These are phyloP conservation scores for Odontamblyopus rebecca DNA, from an alignment of 2,797 vertebrate species.

Conservation along the genomic window DNA sequence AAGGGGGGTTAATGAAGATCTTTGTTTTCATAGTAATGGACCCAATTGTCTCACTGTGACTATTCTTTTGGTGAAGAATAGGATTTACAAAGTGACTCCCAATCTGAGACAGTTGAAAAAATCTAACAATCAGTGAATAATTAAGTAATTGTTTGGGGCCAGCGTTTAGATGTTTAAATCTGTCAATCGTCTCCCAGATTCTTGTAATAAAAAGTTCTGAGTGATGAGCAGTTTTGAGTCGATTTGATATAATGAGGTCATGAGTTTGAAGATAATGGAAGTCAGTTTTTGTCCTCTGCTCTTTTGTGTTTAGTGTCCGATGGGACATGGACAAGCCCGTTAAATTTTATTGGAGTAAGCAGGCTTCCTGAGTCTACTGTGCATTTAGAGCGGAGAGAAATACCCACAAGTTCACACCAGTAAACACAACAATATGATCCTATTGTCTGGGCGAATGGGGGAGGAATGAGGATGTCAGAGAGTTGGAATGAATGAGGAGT, in stretches of 20 bases:
- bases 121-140: conserved; percentile 56
- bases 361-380: conserved; percentile 50
- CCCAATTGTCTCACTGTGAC: not conserved
- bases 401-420: conserved; percentile 45
- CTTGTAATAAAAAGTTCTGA: conserved; percentile 52
- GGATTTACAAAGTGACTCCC: conserved; percentile 2
- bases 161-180: conserved; percentile 49
- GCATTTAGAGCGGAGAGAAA: conserved; percentile 50
- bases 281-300: conserved; percentile 41
- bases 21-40: conserved; percentile 36
- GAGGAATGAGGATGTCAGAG: conserved; percentile 37
- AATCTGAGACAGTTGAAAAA: conserved; percentile 37
- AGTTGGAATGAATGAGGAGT: conserved; percentile 42
- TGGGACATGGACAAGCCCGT: conserved; percentile 55
- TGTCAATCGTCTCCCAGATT: conserved; percentile 53
- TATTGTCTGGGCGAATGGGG: conserved; percentile 54
- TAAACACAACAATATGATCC: conserved; percentile 66
- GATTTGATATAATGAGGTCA: conserved; percentile 69
- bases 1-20: conserved; percentile 35
- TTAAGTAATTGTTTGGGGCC: conserved; percentile 52
- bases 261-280: conserved; percentile 66
- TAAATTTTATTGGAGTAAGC: conserved; percentile 68
- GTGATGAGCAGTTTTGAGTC: conserved; percentile 50
- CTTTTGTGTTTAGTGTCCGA: conserved; percentile 43
- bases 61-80: not conserved